A percentile compares a stretch with the other conserved stretches of the same genome.
These are phyloP conservation scores for Heliconius sara DNA, from an alignment of 2,888 invertebrate species.

Conservation along the genomic window DNA sequence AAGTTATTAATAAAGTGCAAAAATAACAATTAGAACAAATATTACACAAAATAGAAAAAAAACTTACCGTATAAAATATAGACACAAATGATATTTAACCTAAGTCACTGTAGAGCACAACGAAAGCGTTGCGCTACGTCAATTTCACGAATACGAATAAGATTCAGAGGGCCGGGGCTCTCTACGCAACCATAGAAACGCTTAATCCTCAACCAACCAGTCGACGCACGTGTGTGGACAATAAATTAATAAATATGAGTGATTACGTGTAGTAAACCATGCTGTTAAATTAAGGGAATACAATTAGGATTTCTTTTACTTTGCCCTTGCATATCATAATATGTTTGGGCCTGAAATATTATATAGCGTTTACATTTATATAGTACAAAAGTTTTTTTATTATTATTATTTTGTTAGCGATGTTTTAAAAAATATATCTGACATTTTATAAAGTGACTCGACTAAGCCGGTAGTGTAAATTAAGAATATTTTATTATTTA, in stretches of 20 bases:
- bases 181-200: conserved; percentile 48
- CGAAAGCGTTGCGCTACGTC: conserved; percentile 56
- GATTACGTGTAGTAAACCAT: neutral
- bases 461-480: too few relatives aligned
- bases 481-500: too few relatives aligned
- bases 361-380: too few relatives aligned
- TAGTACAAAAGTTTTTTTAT: too few relatives aligned
- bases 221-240: neutral
- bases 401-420: too few relatives aligned
- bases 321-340: too few relatives aligned
- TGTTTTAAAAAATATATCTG: too few relatives aligned
- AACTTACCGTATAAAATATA: conserved; percentile 23
- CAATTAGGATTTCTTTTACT: too few relatives aligned
- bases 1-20: too few relatives aligned
- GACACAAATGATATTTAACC: conserved; percentile 15
- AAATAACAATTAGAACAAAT: conserved; percentile 8
- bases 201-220: conserved; percentile 38
- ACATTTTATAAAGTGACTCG: too few relatives aligned
- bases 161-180: conserved; percentile 43
- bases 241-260: neutral
- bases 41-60: conserved; percentile 6
- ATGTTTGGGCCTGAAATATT: too few relatives aligned
- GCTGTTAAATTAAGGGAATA: neutral
- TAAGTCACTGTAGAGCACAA: conserved; percentile 19
- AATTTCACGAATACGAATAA: conserved; percentile 60